These are phyloP conservation scores for Aphrophora alni DNA, from an alignment of 2,888 invertebrate genomes.

Conservation along the genomic window DNA sequence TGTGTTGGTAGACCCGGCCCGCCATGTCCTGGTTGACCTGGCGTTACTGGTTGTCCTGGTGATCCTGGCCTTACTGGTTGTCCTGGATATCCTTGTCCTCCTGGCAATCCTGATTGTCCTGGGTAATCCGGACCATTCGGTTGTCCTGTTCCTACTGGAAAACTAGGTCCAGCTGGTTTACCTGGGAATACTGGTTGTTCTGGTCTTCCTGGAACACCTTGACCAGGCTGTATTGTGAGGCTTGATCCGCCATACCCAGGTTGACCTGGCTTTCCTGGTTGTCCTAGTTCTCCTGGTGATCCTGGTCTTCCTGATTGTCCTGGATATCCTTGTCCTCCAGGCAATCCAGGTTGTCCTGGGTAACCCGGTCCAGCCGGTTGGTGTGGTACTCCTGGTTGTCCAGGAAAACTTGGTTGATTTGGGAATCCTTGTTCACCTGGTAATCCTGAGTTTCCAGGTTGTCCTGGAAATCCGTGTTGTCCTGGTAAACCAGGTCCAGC, in stretches of 20 bases:
- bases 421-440: slow-evolving; percentile 57
- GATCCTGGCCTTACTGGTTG: slow-evolving; percentile 40
- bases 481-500: slow-evolving; percentile 53
- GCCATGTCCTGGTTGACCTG: slow-evolving; percentile 50
- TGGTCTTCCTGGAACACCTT: slow-evolving; percentile 10
- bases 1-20: slow-evolving; percentile 45
- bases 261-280: not conserved
- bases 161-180: slow-evolving; percentile 48
- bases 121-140: slow-evolving; percentile 55
- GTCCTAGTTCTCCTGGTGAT: slow-evolving; percentile 43
- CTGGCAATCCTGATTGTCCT: slow-evolving; percentile 57
- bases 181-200: slow-evolving; percentile 29
- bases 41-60: slow-evolving; percentile 45
- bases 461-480: slow-evolving; percentile 47
- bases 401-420: slow-evolving; percentile 52
- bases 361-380: slow-evolving; percentile 51
- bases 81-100: slow-evolving; percentile 36
- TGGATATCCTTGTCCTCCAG: slow-evolving; percentile 40
- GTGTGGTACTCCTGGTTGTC: slow-evolving; percentile 21
- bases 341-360: slow-evolving; percentile 56
- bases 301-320: slow-evolving; percentile 38
- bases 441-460: slow-evolving; percentile 44
- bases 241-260: slow-evolving; percentile 25
- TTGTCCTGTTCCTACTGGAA: slow-evolving; percentile 48
- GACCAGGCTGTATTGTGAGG: slow-evolving; percentile 19